A percentile compares a stretch with the other conserved stretches of the same genome.
Evolutionary conservation across 2,113 vertebrate genomes (phyloP).

Genomic region (Salvelinus sp.): DNA sequence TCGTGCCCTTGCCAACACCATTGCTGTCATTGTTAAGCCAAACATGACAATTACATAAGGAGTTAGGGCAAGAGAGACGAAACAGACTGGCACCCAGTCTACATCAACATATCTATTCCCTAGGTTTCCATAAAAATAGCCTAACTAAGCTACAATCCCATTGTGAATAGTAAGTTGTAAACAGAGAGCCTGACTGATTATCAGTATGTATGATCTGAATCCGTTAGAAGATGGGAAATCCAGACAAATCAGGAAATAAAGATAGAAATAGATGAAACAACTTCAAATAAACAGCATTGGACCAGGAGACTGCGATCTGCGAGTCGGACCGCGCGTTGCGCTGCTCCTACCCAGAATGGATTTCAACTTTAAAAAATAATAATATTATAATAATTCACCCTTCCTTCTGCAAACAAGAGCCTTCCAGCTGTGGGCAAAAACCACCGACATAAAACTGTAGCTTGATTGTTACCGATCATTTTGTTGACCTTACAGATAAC

Average conservation of each 20-base stretch:
- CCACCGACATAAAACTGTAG: constrained; percentile 40
- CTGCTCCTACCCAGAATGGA: constrained; percentile 34
- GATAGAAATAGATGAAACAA: constrained; percentile 33
- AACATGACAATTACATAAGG: too few relatives aligned
- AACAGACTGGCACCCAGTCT: too few relatives aligned
- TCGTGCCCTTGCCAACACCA: too few relatives aligned
- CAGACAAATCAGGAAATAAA: constrained; percentile 28
- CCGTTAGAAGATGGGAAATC: constrained; percentile 36
- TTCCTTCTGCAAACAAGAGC: constrained; percentile 31
- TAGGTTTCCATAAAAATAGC: constrained; percentile 12
- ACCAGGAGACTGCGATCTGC: constrained; percentile 45
- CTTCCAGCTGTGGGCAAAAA: neutral
- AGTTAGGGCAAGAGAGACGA: too few relatives aligned
- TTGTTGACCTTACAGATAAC: constrained; percentile 36
- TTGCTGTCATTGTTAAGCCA: too few relatives aligned
- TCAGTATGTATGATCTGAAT: constrained; percentile 60
- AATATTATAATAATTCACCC: constrained; percentile 33
- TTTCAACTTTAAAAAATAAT: constrained; percentile 52
- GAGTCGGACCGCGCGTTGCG: too few relatives aligned
- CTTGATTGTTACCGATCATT: constrained; percentile 32
- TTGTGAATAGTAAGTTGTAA: constrained; percentile 69
- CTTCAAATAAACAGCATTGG: constrained; percentile 60
- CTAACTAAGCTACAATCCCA: constrained; percentile 14
- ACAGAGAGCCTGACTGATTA: constrained; percentile 72
- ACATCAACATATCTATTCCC: constrained; percentile 24